Base-by-base conservation (phyloP, 2,113 vertebrate genomes). In the Nannospalax galili region DNA sequence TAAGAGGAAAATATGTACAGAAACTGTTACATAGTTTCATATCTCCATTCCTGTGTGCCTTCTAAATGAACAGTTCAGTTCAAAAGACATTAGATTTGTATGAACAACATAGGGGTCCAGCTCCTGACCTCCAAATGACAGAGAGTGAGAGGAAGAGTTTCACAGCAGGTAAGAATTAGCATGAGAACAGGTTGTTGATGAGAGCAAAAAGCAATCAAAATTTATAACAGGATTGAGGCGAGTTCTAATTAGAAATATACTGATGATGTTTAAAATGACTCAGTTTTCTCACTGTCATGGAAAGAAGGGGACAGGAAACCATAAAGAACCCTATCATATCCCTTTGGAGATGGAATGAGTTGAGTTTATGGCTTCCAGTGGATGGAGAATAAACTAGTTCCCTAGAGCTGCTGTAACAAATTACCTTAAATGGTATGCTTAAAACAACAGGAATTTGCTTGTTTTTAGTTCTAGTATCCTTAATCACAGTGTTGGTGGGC, bases 171-270 rank as follows among this genome's bases (percentile, higher is more conserved):
- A 17, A 45, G 42, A 0, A 60, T 17, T 4, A 52, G 4, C 37
- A 17, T 48, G 2, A 7, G 3, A 52, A 24, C 3, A 37, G 24
- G 32, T 32, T 0, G 4, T 15, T 6, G 4, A 14, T 22, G 30
- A 19, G 60, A 16, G 17, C 1, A 58, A 3, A 40, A 74, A 82
- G 45, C 11, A 11, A 20, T 87, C n/a, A n/a, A 64, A 14, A 74
- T 3, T 24, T 60, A 14, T 58, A 30, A 48, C 1, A 15, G 6
- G n/a, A 37, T 2, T 26, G 5, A 79, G 4, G 15, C 3, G 4
- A 14, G 3, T 56, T 20, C 2, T 35, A 52, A 81, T 73, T 65
- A 56, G 78, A 80, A 80, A 42, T n/a, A 87, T 0, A 28, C 12
- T 28, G 19, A 56, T 1, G 4, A 58, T 64, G 65, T 82, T 40